Percentiles rank a stretch among this genome's conserved stretches.
Evolutionary conservation across 2,888 invertebrate genomes (phyloP).

Genomic region (Darwinula stevensoni): DNA sequence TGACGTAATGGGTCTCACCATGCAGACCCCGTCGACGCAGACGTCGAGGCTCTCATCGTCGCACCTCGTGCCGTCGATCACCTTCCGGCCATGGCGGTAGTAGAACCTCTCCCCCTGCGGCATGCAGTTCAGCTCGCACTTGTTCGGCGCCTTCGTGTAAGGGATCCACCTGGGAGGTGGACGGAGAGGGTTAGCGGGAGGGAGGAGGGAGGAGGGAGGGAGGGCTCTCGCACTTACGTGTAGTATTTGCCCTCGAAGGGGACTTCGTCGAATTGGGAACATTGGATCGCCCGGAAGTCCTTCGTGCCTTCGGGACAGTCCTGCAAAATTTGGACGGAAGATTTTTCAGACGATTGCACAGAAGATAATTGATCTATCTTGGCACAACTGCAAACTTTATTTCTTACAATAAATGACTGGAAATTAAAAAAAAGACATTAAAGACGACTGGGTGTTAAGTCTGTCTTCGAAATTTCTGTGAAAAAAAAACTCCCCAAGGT

Average conservation of each 20-base stretch:
- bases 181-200: too few species aligned
- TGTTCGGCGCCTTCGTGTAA: constrained; percentile 54
- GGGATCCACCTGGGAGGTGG: constrained; percentile 40
- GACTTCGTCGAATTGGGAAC: constrained; percentile 46
- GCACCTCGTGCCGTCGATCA: constrained; percentile 57
- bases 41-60: constrained; percentile 52
- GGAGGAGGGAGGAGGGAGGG: too few species aligned
- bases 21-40: constrained; percentile 77
- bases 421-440: too few species aligned
- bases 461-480: too few species aligned
- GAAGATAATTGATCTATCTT: too few species aligned
- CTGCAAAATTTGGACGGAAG: constrained; percentile 15
- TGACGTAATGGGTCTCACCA: constrained; percentile 30
- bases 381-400: too few species aligned
- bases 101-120: constrained; percentile 71
- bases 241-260: constrained; percentile 53
- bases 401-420: too few species aligned
- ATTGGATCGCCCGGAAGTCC: constrained; percentile 71
- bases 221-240: too few species aligned
- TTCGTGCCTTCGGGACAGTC: constrained; percentile 43
- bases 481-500: too few species aligned
- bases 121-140: constrained; percentile 87
- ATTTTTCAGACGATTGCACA: constrained; percentile 1
- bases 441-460: too few species aligned
- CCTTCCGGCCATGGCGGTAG: constrained; percentile 46